Conservation (phyloP, 2,888 invertebrate genomes). For the Euplagia quadripunctaria region DNA sequence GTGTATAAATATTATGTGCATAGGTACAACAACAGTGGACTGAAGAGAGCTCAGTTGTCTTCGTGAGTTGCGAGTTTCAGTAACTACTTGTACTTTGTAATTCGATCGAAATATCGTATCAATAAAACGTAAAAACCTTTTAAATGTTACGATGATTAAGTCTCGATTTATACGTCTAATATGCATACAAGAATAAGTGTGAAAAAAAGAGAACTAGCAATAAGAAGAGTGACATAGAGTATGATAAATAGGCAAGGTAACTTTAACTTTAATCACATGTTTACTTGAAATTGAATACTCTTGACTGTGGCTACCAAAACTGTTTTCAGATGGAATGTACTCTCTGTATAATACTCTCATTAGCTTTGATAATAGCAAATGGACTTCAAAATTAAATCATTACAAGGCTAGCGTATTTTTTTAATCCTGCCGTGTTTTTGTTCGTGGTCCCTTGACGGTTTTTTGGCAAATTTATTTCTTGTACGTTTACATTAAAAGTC, state of each 20-base stretch:
- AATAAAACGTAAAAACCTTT: no score
- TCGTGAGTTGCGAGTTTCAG: no score
- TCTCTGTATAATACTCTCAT: background rate
- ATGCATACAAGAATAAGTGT: no score
- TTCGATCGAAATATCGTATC: no score
- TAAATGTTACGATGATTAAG: no score
- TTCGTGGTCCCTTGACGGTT: slow-evolving; percentile 42
- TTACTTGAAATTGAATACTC: background rate
- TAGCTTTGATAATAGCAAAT: slow-evolving; percentile 13
- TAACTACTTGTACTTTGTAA: no score
- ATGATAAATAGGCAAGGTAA: background rate
- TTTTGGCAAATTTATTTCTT: slow-evolving; percentile 53
- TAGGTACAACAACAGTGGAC: no score
- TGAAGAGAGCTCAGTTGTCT: no score
- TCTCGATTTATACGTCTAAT: no score
- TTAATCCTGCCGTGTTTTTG: slow-evolving; percentile 29
- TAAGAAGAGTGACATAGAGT: background rate
- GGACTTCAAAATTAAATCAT: slow-evolving; percentile 23
- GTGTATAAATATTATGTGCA: no score
- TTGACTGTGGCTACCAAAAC: no score
- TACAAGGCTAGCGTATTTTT: slow-evolving; percentile 5
- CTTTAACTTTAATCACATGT: background rate
- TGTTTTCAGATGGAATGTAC: background rate
- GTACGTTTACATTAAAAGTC: slow-evolving; percentile 51
- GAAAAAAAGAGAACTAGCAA: no score